Percentiles rank a stretch among this genome's conserved stretches.
phyloP scores from a whole-genome alignment of 2,113 vertebrate species.

The Pangasianodon gigas region DNA sequence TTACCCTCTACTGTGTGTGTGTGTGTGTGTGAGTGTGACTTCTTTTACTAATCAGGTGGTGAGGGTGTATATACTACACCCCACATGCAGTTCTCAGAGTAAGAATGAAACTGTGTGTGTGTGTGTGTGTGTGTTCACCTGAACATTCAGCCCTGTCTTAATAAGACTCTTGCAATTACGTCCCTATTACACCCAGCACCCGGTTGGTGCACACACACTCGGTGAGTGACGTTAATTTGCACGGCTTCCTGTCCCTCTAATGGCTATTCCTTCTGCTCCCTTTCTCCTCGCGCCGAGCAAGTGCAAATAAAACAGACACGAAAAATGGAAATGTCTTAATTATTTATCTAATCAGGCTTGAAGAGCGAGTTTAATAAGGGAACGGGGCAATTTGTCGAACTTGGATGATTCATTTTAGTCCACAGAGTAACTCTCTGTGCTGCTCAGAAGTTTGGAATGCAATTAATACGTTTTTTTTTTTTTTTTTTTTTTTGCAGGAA shows the following conservation, averaged over 20 bases:
- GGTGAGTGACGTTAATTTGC: constrained; percentile 82
- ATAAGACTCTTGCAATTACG: constrained; percentile 50
- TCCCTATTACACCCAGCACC: constrained; percentile 27
- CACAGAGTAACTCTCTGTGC: constrained; percentile 4
- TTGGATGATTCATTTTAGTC: constrained; percentile 51
- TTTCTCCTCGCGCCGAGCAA: constrained; percentile 48
- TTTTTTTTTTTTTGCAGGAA: too few relatives aligned
- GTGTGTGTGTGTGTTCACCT: constrained; percentile 53
- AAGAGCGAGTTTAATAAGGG: constrained; percentile 55
- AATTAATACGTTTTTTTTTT: constrained; percentile 12
- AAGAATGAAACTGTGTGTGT: background rate
- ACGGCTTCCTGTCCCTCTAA: constrained; percentile 75
- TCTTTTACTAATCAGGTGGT: constrained; percentile 44
- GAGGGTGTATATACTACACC: constrained; percentile 26
- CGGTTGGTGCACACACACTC: constrained; percentile 39
- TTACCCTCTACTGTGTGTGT: constrained; percentile 18
- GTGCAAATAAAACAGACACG: constrained; percentile 57
- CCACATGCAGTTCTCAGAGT: background rate
- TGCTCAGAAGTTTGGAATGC: constrained; percentile 10
- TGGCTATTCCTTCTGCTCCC: constrained; percentile 68
- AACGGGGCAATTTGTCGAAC: constrained; percentile 50
- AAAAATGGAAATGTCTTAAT: constrained; percentile 59
- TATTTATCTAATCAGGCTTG: constrained; percentile 60
- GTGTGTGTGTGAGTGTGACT: constrained; percentile 32
- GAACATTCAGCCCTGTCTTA: constrained; percentile 45